These are phyloP conservation scores for Rutpela maculata DNA, from an alignment of 2,888 invertebrate species.

Conservation along the genomic window DNA sequence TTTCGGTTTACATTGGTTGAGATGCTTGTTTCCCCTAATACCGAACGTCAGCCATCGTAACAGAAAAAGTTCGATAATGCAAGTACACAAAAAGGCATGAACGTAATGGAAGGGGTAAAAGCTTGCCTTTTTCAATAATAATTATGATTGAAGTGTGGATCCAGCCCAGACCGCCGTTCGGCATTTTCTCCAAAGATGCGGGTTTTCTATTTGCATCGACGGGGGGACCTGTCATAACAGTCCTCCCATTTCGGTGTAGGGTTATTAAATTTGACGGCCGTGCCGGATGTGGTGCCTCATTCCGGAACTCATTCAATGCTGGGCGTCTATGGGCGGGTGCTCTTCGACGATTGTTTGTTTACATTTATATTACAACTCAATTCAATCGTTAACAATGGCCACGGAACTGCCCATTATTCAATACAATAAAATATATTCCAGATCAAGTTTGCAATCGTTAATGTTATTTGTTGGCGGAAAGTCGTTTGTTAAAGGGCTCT, in stretches of 20 bases:
- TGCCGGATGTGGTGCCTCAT: slow-evolving; percentile 55
- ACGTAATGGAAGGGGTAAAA: slow-evolving; percentile 5
- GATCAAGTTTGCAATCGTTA: slow-evolving; percentile 17
- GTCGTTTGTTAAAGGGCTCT: slow-evolving; percentile 11
- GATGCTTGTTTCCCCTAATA: neutral
- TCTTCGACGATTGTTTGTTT: slow-evolving; percentile 56
- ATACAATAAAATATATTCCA: slow-evolving; percentile 33
- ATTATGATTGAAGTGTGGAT: slow-evolving; percentile 12
- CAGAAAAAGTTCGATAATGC: neutral
- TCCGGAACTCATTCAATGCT: slow-evolving; percentile 55
- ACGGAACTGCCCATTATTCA: slow-evolving; percentile 48
- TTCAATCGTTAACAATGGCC: slow-evolving; percentile 54
- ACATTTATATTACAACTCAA: slow-evolving; percentile 56
- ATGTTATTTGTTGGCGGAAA: slow-evolving; percentile 22
- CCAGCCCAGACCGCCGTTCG: neutral
- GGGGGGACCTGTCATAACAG: slow-evolving; percentile 43
- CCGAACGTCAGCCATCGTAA: neutral
- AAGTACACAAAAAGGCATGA: neutral
- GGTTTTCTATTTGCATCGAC: slow-evolving; percentile 21
- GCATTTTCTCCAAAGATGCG: neutral
- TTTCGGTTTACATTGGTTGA: too few relatives aligned
- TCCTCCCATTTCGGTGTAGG: slow-evolving; percentile 53
- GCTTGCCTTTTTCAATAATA: neutral
- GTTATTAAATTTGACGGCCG: slow-evolving; percentile 59
- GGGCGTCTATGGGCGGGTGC: slow-evolving; percentile 56